Evolutionary conservation across 2,113 vertebrate genomes (phyloP).

Genomic region (Ammodytes marinus): DNA sequence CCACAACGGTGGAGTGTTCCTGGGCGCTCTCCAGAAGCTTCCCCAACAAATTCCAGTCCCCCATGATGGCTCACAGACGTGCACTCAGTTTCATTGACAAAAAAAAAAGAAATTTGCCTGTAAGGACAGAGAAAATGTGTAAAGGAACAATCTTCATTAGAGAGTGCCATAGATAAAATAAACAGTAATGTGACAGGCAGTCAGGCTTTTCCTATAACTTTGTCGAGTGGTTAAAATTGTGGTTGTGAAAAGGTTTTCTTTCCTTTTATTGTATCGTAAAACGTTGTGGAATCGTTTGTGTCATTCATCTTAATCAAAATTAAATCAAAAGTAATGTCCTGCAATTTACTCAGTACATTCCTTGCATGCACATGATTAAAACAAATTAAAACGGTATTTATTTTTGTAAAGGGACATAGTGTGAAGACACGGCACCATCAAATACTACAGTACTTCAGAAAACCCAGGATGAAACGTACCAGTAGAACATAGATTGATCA

Average conservation of each 20-base stretch:
- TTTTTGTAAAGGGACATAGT: not conserved
- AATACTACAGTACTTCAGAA: constrained; percentile 1
- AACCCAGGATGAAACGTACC: not conserved
- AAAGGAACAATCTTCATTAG: not conserved
- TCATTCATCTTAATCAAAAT: not conserved
- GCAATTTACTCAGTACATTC: not conserved
- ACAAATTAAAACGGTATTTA: not conserved
- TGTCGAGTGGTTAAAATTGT: not conserved
- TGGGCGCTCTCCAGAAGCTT: constrained; percentile 91
- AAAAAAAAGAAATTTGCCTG: constrained; percentile 55
- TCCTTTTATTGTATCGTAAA: not conserved
- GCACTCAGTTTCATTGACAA: constrained; percentile 43
- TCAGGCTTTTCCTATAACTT: not conserved
- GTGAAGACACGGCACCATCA: not conserved
- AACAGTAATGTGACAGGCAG: not conserved
- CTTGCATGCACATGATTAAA: not conserved
- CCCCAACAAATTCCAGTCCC: constrained; percentile 90
- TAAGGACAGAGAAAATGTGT: not conserved
- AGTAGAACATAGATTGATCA: constrained; percentile 31
- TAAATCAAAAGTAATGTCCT: not conserved
- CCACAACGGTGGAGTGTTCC: constrained; percentile 91
- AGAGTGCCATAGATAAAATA: not conserved
- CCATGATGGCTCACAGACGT: constrained; percentile 81
- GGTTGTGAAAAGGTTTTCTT: not conserved
- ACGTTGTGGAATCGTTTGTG: not conserved